A percentile compares a stretch with the other conserved stretches of the same genome.
Evolutionary conservation across 1,140 invertebrate species (phyloP).

Genomic region (Goniozus legneri): DNA sequence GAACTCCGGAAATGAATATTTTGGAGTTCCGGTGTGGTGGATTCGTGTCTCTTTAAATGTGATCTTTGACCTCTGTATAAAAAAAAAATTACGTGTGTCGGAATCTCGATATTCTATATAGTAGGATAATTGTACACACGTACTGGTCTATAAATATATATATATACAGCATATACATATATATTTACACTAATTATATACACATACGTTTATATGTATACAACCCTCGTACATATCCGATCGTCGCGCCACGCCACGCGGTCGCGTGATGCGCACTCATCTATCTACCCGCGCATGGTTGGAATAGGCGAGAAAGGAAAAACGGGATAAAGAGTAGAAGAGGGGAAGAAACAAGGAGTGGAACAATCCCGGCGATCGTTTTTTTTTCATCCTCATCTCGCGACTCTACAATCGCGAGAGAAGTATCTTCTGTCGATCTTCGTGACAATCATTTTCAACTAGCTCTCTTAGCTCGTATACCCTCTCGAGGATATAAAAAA

Average conservation of each 20-base stretch:
- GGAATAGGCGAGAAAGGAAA: background rate
- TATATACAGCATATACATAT: slow-evolving; percentile 17
- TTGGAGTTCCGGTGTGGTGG: background rate
- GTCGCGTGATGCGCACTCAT: slow-evolving; percentile 4
- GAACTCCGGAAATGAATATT: background rate
- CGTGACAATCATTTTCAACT: slow-evolving; percentile 45
- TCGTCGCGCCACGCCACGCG: slow-evolving; percentile 9
- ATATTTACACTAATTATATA: slow-evolving; percentile 12
- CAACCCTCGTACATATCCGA: slow-evolving; percentile 26
- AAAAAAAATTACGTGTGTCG: slow-evolving; percentile 13
- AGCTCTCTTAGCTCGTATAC: slow-evolving; percentile 16
- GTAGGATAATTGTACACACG: slow-evolving; percentile 6
- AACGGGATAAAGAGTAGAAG: background rate
- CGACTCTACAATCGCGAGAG: background rate
- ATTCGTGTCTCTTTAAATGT: slow-evolving; percentile 23
- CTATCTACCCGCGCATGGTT: too few relatives aligned
- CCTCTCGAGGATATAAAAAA: too few relatives aligned
- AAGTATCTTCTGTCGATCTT: slow-evolving; percentile 25
- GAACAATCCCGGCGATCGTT: slow-evolving; percentile 4
- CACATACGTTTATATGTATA: slow-evolving; percentile 31
- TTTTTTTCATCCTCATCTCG: too few relatives aligned
- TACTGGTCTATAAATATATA: slow-evolving; percentile 16
- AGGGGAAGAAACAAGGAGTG: slow-evolving; percentile 1
- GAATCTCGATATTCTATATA: background rate
- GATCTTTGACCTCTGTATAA: slow-evolving; percentile 27